phyloP scores from a whole-genome alignment of 2,113 vertebrate genomes.

The Xenopus laevis region DNA sequence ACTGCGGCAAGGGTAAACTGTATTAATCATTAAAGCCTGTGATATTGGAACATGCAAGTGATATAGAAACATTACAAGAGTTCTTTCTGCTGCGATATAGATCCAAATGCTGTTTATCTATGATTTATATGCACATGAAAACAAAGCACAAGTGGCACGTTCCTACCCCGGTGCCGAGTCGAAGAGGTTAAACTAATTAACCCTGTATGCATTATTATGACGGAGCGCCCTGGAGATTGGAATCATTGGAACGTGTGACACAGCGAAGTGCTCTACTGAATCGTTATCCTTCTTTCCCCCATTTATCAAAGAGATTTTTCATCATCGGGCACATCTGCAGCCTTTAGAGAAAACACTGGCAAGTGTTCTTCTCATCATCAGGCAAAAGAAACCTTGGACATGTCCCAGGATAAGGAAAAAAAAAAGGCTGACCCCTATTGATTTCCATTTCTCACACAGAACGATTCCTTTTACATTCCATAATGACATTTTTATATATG shows the following conservation, averaged over 20 bases:
- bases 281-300: constrained; percentile 24
- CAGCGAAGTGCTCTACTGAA: constrained; percentile 36
- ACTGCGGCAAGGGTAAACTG: too few relatives aligned
- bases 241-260: constrained; percentile 42
- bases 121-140: too few relatives aligned
- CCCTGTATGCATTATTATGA: constrained; percentile 37
- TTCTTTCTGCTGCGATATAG: too few relatives aligned
- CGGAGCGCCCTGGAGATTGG: constrained; percentile 19
- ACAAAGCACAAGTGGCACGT: constrained; percentile 7
- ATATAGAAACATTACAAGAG: too few relatives aligned
- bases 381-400: constrained; percentile 38
- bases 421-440: constrained; percentile 47
- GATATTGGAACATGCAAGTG: too few relatives aligned
- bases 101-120: too few relatives aligned
- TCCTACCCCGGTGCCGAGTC: background rate
- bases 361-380: constrained; percentile 16
- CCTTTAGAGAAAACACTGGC: constrained; percentile 54
- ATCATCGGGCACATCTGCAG: constrained; percentile 52
- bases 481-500: constrained; percentile 61
- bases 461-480: constrained; percentile 53
- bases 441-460: constrained; percentile 57
- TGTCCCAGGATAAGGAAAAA: constrained; percentile 46
- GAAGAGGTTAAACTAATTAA: constrained; percentile 48
- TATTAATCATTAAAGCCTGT: too few relatives aligned
- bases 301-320: constrained; percentile 59